These are phyloP conservation scores for Mesocricetus auratus DNA, from an alignment of 2,113 vertebrate genomes.

Conservation along the genomic window DNA sequence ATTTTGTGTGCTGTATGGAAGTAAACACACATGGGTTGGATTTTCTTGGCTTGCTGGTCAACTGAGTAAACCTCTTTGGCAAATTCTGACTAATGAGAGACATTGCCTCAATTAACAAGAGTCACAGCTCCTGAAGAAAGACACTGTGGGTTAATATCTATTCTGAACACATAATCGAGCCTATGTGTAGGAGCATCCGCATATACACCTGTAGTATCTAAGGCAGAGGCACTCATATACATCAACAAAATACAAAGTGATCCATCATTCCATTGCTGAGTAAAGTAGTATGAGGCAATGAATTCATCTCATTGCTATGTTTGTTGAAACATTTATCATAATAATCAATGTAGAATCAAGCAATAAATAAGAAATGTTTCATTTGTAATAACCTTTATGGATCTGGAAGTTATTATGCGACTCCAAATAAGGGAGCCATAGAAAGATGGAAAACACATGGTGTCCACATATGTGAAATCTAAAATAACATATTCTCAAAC, in stretches of 20 bases:
- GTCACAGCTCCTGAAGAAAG: not conserved
- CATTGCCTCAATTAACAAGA: not conserved
- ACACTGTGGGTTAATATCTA: not conserved
- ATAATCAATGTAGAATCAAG: not conserved
- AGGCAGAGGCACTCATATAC: not conserved
- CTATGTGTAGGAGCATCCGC: not conserved
- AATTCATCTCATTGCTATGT: not conserved
- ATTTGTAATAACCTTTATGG: not conserved
- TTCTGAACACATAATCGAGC: not conserved
- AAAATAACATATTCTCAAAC: not conserved
- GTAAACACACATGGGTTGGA: not conserved
- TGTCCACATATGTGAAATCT: not conserved
- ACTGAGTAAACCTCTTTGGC: not conserved
- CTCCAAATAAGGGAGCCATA: not conserved
- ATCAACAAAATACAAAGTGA: not conserved
- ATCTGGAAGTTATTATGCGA: not conserved
- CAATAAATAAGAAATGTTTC: not conserved
- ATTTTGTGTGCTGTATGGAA: not conserved
- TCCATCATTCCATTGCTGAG: not conserved
- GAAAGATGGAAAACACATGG: not conserved
- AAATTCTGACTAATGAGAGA: not conserved
- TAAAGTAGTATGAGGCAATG: not conserved
- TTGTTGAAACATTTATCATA: not conserved
- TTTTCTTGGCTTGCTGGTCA: not conserved
- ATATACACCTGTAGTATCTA: not conserved